Evolutionary conservation across 1,140 invertebrate genomes (phyloP).

Genomic region (Oppia nitens): DNA sequence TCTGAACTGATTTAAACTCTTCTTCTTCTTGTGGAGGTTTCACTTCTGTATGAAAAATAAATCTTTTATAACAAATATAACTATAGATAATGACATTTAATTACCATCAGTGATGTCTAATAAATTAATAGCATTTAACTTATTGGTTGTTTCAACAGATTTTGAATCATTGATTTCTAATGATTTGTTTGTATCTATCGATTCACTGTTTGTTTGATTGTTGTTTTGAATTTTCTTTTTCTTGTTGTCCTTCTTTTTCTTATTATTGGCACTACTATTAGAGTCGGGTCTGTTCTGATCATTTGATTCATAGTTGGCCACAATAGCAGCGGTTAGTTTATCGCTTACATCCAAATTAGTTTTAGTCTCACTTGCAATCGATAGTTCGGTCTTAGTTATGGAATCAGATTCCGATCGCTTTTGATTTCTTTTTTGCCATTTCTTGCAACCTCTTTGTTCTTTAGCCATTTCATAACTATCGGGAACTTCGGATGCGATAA

Average conservation of each 20-base stretch:
- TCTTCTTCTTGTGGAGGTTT: neutral
- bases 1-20: neutral
- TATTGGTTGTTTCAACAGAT: neutral
- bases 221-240: neutral
- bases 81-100: too few relatives aligned
- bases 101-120: too few relatives aligned
- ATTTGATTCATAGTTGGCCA: neutral
- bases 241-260: neutral
- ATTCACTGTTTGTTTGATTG: neutral
- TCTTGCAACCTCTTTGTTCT: neutral
- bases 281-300: neutral
- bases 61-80: too few relatives aligned
- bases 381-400: neutral
- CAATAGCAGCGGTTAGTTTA: neutral
- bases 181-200: neutral
- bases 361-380: neutral
- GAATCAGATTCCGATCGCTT: neutral
- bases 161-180: neutral
- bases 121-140: too few relatives aligned
- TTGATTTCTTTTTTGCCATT: neutral
- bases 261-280: neutral
- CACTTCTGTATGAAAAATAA: neutral
- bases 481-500: neutral
- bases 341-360: neutral
- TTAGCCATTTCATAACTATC: neutral